phyloP scores from a whole-genome alignment of 30 jellyfish, hydroid and myxozoan species.

The Mastigias papua region DNA sequence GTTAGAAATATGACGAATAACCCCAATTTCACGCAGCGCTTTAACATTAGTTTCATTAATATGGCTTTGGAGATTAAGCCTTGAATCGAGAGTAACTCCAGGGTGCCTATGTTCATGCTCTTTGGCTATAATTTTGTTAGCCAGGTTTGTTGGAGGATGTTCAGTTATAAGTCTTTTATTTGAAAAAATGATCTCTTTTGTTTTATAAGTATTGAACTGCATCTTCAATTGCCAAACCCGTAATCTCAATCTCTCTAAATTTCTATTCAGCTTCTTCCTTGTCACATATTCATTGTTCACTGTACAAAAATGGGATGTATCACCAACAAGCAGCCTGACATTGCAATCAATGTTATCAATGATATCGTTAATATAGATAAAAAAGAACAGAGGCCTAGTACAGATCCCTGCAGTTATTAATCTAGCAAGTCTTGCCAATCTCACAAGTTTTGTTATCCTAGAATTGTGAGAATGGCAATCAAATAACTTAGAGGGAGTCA shows the following conservation, averaged over 20 bases:
- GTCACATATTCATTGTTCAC: slow-evolving; percentile 25
- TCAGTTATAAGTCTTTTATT: neutral
- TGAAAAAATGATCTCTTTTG: slow-evolving; percentile 5
- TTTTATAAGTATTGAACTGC: slow-evolving; percentile 8
- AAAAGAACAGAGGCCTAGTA: neutral
- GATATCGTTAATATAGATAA: neutral
- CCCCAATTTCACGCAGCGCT: slow-evolving; percentile 14
- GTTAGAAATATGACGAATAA: slow-evolving; percentile 21
- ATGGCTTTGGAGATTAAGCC: slow-evolving; percentile 23
- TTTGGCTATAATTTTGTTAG: neutral
- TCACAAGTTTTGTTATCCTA: no score
- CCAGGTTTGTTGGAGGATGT: neutral
- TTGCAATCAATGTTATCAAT: neutral
- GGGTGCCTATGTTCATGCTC: slow-evolving; percentile 10
- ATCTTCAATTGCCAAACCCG: neutral
- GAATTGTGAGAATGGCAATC: no score
- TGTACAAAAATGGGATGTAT: slow-evolving; percentile 8
- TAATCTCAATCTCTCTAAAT: neutral
- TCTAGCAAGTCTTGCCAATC: no score
- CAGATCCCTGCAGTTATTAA: slow-evolving; percentile 11
- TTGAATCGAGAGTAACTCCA: slow-evolving; percentile 5
- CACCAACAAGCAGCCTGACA: slow-evolving; percentile 31
- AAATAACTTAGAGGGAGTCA: no score
- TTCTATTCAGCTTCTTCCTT: slow-evolving; percentile 2
- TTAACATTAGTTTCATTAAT: slow-evolving; percentile 6